Base-by-base conservation (phyloP, 2,113 vertebrate species). In the Zosterops lateralis region DNA sequence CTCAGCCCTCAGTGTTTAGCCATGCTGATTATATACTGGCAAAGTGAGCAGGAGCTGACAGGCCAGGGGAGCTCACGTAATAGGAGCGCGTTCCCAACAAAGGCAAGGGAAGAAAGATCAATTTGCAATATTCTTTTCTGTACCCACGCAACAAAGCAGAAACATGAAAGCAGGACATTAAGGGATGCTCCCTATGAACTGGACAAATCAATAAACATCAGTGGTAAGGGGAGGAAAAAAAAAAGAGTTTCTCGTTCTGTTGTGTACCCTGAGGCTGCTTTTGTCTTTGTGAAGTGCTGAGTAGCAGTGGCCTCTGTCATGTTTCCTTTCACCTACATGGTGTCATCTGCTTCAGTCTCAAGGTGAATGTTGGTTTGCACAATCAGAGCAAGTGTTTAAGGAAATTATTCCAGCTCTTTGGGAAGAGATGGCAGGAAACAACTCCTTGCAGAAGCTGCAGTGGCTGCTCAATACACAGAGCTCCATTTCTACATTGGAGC, bases 151-250 rank as follows among this genome's bases (percentile, higher is more conserved):
- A 98, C 98, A 99, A 99, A 99, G 98, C 97, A 97, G 97, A 98
- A 96, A 99, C 99, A 98, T 99, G 98, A 99, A 99, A 99, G 99
- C 97, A 95, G 97, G 97, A 97, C 98, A 98, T 99, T 98, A 98
- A 98, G 98, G 96, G 98, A 98, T 97, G 98, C 97, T 98, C 98
- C 97, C 98, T 98, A 97, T 98, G 98, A 99, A 99, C 98, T 97
- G 96, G 97, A 97, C 97, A 97, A 98, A 99, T 99, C 99, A 99
- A 99, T 99, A 99, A 98, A 98, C 98, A 98, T 98, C 98, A 98
- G 98, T 98, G 97, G 95, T 54, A 73, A 95, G 68, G 54, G 74
- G 95, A 71, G 60, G 54, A 5, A 24, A 38, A 61, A 42, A 82
- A 95, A 89, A 86, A 96, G 98, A 97, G 96, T 98, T 98, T 96